Percentiles rank a stretch among this genome's conserved stretches.
Evolutionary conservation across 2,797 vertebrate genomes (phyloP).

Genomic region (Mareca strepera): DNA sequence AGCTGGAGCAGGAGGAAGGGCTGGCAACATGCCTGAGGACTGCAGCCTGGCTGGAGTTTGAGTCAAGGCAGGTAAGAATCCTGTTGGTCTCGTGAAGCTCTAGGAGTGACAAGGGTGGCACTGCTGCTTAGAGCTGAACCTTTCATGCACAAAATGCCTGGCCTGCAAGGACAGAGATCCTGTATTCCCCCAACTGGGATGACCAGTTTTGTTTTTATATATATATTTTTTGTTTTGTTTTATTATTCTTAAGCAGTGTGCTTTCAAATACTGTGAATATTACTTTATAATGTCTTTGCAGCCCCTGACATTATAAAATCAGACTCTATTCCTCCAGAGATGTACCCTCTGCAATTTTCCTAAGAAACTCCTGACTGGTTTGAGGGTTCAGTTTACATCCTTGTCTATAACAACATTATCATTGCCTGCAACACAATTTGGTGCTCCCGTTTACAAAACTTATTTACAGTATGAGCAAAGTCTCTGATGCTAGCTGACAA

Average conservation of each 20-base stretch:
- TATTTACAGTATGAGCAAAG: background rate
- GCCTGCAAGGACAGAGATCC: background rate
- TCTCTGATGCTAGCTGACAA: background rate
- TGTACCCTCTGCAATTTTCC: slow-evolving; percentile 2
- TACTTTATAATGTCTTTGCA: background rate
- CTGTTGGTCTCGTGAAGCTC: background rate
- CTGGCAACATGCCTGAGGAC: background rate
- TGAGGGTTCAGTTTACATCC: background rate
- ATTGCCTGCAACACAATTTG: background rate
- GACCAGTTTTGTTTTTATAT: background rate
- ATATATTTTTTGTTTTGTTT: background rate
- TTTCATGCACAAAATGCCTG: background rate
- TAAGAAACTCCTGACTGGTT: background rate
- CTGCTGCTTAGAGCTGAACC: background rate
- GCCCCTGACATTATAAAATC: background rate
- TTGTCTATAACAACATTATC: background rate
- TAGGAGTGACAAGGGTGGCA: background rate
- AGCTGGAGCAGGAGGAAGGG: background rate
- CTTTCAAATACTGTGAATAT: background rate
- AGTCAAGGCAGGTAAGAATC: background rate
- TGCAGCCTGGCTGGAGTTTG: background rate
- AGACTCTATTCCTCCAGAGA: background rate
- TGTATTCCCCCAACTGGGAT: background rate
- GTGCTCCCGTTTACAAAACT: background rate
- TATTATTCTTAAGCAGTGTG: background rate